phyloP scores from a whole-genome alignment of 1,140 invertebrate species.

The Ostrea edulis region DNA sequence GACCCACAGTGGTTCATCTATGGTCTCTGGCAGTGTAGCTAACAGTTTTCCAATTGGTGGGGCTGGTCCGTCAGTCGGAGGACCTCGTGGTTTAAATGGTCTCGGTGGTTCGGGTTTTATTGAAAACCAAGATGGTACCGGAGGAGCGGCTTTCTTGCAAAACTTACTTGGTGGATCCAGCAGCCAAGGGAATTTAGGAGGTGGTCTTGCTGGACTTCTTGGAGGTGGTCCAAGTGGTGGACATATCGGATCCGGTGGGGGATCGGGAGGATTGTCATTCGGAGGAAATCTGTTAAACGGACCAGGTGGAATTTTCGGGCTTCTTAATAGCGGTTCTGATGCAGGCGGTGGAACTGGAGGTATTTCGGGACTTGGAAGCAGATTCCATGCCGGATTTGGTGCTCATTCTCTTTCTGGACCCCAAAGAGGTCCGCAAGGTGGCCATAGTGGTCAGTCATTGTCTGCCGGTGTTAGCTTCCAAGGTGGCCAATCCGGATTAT shows the following conservation, averaged over 20 bases:
- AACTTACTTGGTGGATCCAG: background rate
- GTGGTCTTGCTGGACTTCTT: background rate
- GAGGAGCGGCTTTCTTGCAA: background rate
- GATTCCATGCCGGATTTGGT: slow-evolving; percentile 15
- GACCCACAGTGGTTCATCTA: slow-evolving; percentile 10
- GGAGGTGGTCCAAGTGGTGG: slow-evolving; percentile 20
- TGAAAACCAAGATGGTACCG: background rate
- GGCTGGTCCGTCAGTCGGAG: background rate
- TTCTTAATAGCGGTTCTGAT: background rate
- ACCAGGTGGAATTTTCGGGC: background rate
- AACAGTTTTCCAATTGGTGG: background rate
- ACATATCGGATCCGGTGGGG: background rate
- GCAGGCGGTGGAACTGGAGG: background rate
- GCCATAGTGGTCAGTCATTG: background rate
- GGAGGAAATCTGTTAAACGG: background rate
- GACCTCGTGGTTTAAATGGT: background rate
- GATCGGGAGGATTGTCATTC: background rate
- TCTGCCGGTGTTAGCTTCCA: background rate
- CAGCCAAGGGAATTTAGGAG: background rate
- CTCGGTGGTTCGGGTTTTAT: background rate
- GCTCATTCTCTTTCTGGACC: background rate
- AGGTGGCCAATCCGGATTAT: background rate
- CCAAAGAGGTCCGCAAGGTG: background rate
- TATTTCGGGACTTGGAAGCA: background rate
- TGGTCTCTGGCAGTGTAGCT: background rate